These are phyloP conservation scores for Argynnis bischoffii DNA, from an alignment of 2,888 invertebrate species.

Conservation along the genomic window DNA sequence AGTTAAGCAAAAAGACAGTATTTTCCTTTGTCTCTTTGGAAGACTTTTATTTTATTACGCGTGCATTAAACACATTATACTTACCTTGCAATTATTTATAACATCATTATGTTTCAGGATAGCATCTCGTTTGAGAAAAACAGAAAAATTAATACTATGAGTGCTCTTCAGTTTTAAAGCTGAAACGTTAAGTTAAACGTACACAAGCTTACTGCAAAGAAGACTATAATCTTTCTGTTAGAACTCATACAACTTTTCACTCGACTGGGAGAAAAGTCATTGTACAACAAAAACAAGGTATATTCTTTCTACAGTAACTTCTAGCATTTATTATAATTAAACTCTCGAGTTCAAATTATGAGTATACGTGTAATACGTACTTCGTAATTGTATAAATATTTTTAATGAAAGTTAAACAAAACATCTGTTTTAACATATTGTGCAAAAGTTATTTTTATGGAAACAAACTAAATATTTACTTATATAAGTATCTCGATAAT, in stretches of 20 bases:
- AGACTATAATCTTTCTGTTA: constrained; percentile 4
- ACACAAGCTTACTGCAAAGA: background rate
- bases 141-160: constrained; percentile 5
- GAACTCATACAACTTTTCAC: background rate
- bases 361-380: background rate
- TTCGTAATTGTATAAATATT: too few species aligned
- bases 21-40: constrained; percentile 2
- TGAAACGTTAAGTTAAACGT: constrained; percentile 5
- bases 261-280: background rate
- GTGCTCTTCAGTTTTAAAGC: constrained; percentile 10
- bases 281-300: background rate
- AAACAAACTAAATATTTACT: too few species aligned
- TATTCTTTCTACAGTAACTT: background rate
- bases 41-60: background rate
- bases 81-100: background rate
- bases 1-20: background rate
- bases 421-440: too few species aligned
- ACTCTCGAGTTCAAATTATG: background rate
- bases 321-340: constrained; percentile 5
- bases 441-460: too few species aligned
- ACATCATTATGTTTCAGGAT: background rate
- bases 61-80: constrained; percentile 18
- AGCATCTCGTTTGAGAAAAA: background rate
- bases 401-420: too few species aligned
- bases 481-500: too few species aligned